Evolutionary conservation across 2,888 invertebrate species (phyloP), one percentile per base, ranked within the genome.

Genomic region (Callyntrura sp.): DNA sequence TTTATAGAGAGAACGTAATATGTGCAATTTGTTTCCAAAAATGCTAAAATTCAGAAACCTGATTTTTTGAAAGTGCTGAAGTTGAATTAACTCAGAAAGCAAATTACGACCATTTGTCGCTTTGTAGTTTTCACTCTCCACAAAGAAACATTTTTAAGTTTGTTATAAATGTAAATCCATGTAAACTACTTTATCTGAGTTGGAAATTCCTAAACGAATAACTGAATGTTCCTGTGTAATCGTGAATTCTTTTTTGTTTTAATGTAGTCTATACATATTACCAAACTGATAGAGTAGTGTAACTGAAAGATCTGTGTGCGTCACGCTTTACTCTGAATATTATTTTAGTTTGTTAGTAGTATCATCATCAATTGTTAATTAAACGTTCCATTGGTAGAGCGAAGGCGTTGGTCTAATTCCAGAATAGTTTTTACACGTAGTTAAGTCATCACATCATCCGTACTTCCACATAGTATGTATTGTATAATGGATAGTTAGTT

Each of bases 251-350:
- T 65, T 73, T 76, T 65, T 73, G 12, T 65, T 17, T 83, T 45
- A 45, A 51, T 17, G 17, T 35, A 79, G 1, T 28, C 11, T 20
- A 20, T n/a, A n/a, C n/a, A 17, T 78, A 78, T 14, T 55, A 55
- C 55, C 9, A 48, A 9, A 9, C 70, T 25, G 23, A 14, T 51
- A 65, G 68, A 28, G 17, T 73, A 82, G 76, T 70, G 90, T 90
- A 90, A 90, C 85, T 90, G 81, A 90, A 81, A 85, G 90, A 90
- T 90, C 90, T 90, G 90, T 82, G 45, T 85, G 85, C 62, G 60
- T 90, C 81, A 85, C 90, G 90, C 90, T 90, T 90, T 90, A 85
- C 62, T 45, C 9, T 68, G 43, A 45, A 79, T 82, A n/a, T 82
- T 43, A 62, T 82, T 45, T 11, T 68, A 51, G 14, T 70, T 43